phyloP scores from a whole-genome alignment of 2,797 vertebrate species.

The Schizopygopsis malacanthus region DNA sequence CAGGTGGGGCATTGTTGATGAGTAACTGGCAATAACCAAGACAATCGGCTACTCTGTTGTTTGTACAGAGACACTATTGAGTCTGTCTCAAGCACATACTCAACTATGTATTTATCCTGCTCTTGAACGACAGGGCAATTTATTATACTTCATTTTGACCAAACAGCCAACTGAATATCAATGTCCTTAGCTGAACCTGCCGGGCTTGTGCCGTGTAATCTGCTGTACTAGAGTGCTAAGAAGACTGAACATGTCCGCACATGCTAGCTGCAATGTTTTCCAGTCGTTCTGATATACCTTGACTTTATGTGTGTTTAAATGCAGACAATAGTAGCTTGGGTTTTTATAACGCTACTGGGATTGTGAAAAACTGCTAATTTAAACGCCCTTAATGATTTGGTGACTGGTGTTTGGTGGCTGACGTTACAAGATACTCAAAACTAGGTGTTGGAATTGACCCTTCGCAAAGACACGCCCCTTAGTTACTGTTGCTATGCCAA shows the following conservation, averaged over 20 bases:
- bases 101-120: slow-evolving; percentile 32
- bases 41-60: slow-evolving; percentile 41
- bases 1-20: slow-evolving; percentile 64
- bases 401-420: neutral
- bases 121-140: slow-evolving; percentile 20
- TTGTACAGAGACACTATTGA: slow-evolving; percentile 48
- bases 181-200: slow-evolving; percentile 39
- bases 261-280: neutral
- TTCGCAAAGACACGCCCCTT: neutral
- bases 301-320: neutral
- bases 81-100: slow-evolving; percentile 25
- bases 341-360: neutral
- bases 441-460: neutral
- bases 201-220: slow-evolving; percentile 4
- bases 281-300: neutral
- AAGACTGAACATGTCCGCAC: neutral
- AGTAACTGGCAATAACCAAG: slow-evolving; percentile 52
- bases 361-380: neutral
- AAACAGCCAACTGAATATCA: neutral
- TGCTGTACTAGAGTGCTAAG: neutral
- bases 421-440: neutral
- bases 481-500: neutral
- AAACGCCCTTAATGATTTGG: neutral
- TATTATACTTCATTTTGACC: slow-evolving; percentile 32
- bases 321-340: neutral